A percentile compares a stretch with the other conserved stretches of the same genome.
Evolutionary conservation across 2,888 invertebrate genomes (phyloP).

Genomic region (Scaptomyza reducta): DNA sequence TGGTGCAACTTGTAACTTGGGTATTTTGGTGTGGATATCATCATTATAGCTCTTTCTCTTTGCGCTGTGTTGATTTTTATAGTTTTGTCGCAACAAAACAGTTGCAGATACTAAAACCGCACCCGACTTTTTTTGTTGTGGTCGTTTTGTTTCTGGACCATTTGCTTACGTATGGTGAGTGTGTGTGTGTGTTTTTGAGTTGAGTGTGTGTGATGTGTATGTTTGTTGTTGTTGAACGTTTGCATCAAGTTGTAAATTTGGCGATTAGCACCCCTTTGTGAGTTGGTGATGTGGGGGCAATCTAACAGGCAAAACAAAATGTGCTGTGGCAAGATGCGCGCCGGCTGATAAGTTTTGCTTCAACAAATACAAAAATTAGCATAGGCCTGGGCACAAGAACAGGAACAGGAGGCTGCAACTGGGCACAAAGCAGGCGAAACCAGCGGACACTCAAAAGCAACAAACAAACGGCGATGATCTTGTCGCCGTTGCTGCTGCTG

Average conservation of each 20-base stretch:
- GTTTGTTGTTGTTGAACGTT: conserved; percentile 39
- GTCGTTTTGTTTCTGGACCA: conserved; percentile 81
- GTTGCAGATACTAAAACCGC: conserved; percentile 54
- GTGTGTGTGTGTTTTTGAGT: conserved; percentile 37
- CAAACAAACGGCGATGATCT: conserved; percentile 61
- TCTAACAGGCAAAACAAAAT: conserved; percentile 60
- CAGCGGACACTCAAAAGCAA: conserved; percentile 50
- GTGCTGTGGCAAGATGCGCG: conserved; percentile 68
- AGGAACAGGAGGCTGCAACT: conserved; percentile 25
- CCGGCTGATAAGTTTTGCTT: conserved; percentile 69
- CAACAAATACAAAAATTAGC: conserved; percentile 58
- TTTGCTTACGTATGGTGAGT: conserved; percentile 51
- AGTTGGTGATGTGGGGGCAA: conserved; percentile 55
- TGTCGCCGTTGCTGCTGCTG: conserved; percentile 50
- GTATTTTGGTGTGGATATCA: conserved; percentile 37
- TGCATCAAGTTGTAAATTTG: conserved; percentile 82
- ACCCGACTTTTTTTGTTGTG: conserved; percentile 49
- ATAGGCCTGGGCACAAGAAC: conserved; percentile 49
- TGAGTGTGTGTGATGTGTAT: conserved; percentile 27
- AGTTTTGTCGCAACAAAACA: conserved; percentile 58
- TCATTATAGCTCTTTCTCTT: conserved; percentile 35
- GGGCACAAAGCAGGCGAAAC: conserved; percentile 18
- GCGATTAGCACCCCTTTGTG: conserved; percentile 82
- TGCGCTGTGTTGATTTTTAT: conserved; percentile 72
- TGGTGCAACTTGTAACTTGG: conserved; percentile 5